Evolutionary conservation across 2,113 vertebrate species (phyloP), one percentile per base, ranked within the genome.

Genomic region (Erythrolamprus reginae): DNA sequence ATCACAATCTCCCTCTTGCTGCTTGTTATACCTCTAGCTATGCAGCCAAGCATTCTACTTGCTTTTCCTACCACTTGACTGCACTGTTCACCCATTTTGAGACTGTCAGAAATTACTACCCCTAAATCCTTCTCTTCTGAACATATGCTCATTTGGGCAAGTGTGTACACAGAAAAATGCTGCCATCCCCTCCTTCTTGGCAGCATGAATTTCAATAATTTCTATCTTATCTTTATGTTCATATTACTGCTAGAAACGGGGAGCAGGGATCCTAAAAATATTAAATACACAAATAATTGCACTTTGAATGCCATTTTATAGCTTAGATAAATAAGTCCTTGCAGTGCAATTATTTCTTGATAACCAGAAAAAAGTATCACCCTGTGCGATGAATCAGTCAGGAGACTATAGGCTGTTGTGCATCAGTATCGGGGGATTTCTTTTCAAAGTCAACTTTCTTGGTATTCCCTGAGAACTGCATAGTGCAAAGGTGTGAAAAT

Each of bases 401-500:
- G 95, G 97, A 98, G 96, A 96, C 94, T 93, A 95, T 94, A 94
- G 95, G 96, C 96, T 95, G 94, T 94, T 93, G 94, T 96, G 94
- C 8, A 90, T 93, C 0, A 0, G 92, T 97, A 96, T 94, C 96
- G 94, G 94, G 97, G 96, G 97, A 97, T 96, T 93, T 96, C 95
- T 96, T 96, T 97, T 98, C 98, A 98, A 99, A 98, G 98, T 98
- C 98, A 98, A 98, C 97, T 98, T 98, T 97, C 97, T 95, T 10
- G 90, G 93, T 96, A 95, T 96, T 97, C 98, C 97, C 98, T 88
- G 98, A 97, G 98, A 98, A 97, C 97, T 92, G 95, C 0, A 10
- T 97, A 96, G 96, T 97, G 97, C 98, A 98, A 98, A 99, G 98
- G 98, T 99, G 98, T 98, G 98, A 99, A 99, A 99, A 99, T 99